A percentile compares a stretch with the other conserved stretches of the same genome.
phyloP scores from a whole-genome alignment of 1,140 invertebrate genomes.

The Neelides sp. region DNA sequence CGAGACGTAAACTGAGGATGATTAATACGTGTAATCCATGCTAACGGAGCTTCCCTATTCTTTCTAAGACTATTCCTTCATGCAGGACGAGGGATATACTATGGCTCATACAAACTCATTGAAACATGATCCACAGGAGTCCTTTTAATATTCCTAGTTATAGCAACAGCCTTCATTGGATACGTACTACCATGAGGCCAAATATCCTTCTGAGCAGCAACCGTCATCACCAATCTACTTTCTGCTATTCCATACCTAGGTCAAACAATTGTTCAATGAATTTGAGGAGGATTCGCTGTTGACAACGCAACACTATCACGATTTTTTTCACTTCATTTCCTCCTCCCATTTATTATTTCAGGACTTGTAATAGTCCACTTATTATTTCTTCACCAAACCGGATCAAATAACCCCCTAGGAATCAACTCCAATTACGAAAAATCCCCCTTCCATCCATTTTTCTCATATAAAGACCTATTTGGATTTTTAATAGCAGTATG shows the following conservation, averaged over 20 bases:
- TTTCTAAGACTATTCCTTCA: constrained; percentile 36
- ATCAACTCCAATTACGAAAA: constrained; percentile 30
- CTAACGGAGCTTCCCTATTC: constrained; percentile 37
- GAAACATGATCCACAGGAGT: constrained; percentile 44
- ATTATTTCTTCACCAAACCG: constrained; percentile 47
- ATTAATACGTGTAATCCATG: constrained; percentile 44
- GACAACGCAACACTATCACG: constrained; percentile 52
- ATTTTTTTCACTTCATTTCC: constrained; percentile 57
- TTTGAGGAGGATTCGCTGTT: constrained; percentile 56
- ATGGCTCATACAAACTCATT: constrained; percentile 33
- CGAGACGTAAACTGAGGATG: constrained; percentile 38
- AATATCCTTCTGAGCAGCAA: constrained; percentile 59
- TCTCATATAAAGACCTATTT: constrained; percentile 45
- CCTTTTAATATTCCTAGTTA: constrained; percentile 46
- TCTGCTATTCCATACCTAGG: constrained; percentile 53
- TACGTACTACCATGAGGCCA: constrained; percentile 57
- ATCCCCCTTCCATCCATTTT: constrained; percentile 41
- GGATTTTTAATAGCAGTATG: constrained; percentile 43
- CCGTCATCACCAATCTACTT: constrained; percentile 56
- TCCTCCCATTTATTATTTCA: constrained; percentile 52
- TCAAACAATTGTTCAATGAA: constrained; percentile 45
- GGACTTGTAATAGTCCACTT: constrained; percentile 47
- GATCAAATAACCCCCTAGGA: constrained; percentile 33
- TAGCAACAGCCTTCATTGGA: constrained; percentile 52
- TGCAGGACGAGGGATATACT: constrained; percentile 34